phyloP scores from a whole-genome alignment of 2,888 invertebrate species.

The Listrodromus nycthemerus region DNA sequence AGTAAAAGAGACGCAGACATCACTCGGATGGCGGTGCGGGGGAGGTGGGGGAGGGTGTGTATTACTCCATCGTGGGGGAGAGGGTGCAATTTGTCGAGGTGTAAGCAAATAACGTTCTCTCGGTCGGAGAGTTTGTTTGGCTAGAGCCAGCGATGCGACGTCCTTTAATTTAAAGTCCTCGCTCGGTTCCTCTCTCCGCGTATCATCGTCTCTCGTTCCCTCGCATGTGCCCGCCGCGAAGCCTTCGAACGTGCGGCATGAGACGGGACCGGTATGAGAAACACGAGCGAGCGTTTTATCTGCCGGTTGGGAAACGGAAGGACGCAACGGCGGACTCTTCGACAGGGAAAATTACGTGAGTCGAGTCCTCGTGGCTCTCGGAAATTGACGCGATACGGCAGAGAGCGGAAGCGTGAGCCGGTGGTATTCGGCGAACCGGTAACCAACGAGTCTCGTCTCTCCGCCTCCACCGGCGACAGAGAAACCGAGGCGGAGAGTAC shows the following conservation, averaged over 20 bases:
- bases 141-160: conserved; percentile 79
- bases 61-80: conserved; percentile 47
- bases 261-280: conserved; percentile 18
- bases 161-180: conserved; percentile 82
- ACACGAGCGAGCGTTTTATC: background rate
- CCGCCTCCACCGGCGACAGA: conserved; percentile 16
- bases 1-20: conserved; percentile 19
- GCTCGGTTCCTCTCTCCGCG: conserved; percentile 64
- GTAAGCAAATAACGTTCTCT: conserved; percentile 81
- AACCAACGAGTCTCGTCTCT: conserved; percentile 40
- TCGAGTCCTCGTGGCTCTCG: background rate
- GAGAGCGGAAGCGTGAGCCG: conserved; percentile 16
- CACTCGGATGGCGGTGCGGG: background rate
- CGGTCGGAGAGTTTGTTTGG: conserved; percentile 80
- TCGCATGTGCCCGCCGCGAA: background rate
- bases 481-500: conserved; percentile 31
- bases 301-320: too few species aligned
- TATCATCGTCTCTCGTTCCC: conserved; percentile 69
- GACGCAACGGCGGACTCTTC: too few species aligned
- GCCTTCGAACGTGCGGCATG: conserved; percentile 7
- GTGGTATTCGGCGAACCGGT: conserved; percentile 38
- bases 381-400: background rate
- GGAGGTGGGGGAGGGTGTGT: conserved; percentile 21
- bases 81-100: conserved; percentile 82
- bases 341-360: too few species aligned